Percentiles rank a stretch among this genome's conserved stretches.
Evolutionary conservation across 1,140 invertebrate genomes (phyloP).

Genomic region (Zaprionus gabonicus): DNA sequence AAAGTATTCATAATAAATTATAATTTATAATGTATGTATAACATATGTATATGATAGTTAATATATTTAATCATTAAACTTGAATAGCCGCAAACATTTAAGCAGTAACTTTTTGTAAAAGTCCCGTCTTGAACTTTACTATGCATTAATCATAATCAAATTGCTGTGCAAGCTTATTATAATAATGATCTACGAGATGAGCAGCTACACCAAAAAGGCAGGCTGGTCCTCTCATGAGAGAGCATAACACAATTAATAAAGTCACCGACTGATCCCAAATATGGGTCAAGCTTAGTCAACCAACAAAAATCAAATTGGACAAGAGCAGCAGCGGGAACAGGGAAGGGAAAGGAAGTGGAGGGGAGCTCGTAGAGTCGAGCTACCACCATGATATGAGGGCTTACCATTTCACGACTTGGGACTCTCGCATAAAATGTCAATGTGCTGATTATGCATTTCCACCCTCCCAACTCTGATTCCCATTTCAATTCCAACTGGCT

Average conservation of each 20-base stretch:
- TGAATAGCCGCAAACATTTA: background rate
- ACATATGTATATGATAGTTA: too few species aligned
- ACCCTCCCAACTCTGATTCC: constrained; percentile 35
- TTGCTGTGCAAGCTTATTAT: background rate
- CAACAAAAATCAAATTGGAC: constrained; percentile 41
- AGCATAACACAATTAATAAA: constrained; percentile 5
- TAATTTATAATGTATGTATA: too few species aligned
- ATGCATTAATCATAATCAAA: constrained; percentile 7
- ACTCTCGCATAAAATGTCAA: constrained; percentile 54
- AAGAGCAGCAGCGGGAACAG: background rate
- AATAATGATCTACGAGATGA: background rate
- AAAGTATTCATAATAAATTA: too few species aligned
- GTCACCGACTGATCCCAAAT: constrained; percentile 6
- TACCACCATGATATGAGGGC: constrained; percentile 49
- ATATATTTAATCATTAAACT: background rate
- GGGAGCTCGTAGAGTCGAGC: background rate
- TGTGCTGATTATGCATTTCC: constrained; percentile 70
- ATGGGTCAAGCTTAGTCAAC: constrained; percentile 47
- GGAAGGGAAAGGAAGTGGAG: too few species aligned
- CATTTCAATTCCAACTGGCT: background rate
- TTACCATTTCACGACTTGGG: constrained; percentile 44
- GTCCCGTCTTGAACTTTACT: too few species aligned
- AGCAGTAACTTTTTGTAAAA: background rate
- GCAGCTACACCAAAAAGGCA: background rate
- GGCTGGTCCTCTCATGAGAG: background rate